Evolutionary conservation across 2,113 vertebrate species (phyloP), one percentile per base, ranked within the genome.

Genomic region (Mustelus asterias): DNA sequence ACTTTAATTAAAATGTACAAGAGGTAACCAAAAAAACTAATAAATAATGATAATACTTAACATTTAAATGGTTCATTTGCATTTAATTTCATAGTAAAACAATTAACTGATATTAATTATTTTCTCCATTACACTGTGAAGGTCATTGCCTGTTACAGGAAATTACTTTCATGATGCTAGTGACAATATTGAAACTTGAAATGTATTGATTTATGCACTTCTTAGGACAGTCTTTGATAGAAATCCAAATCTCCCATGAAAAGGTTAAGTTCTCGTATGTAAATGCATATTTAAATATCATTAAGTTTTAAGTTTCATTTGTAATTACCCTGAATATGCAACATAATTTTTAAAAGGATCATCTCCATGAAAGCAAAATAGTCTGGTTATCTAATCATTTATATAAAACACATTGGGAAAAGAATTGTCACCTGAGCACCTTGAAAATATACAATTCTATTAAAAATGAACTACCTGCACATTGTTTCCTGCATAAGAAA

Each of bases 61-160:
- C 69, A 95, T 54, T 95, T 95, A 95, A 44, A 72, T 95, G 44
- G 94, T 76, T 95, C 94, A 95, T 95, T 95, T 95, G 69, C 94
- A 72, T 95, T 95, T 95, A 95, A 95, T 95, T 95, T 95, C 69
- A 33, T 95, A 72, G 41, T 76, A 67, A 48, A 76, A 95, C 37
- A 95, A 95, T 95, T 29, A 95, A 48, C 65, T 72, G 67, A 95
- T 41, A 37, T 93, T 93, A 93, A 93, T 95, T 72, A 95, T 95
- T 95, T 95, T 72, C 94, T 76, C 94, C 41, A 70, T 48, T 95
- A 72, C 94, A 33, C 48, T 95, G 54, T 76, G 37, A 95, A 70
- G 93, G 93, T 72, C 93, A 95, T 72, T 70, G 22, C 22, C 48
- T 24, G 14, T 95, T 44, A 48, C 41, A 72, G 94, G 37, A 48